Base-by-base conservation (phyloP, 2,888 invertebrate species). In the Drymonia ruficornis region DNA sequence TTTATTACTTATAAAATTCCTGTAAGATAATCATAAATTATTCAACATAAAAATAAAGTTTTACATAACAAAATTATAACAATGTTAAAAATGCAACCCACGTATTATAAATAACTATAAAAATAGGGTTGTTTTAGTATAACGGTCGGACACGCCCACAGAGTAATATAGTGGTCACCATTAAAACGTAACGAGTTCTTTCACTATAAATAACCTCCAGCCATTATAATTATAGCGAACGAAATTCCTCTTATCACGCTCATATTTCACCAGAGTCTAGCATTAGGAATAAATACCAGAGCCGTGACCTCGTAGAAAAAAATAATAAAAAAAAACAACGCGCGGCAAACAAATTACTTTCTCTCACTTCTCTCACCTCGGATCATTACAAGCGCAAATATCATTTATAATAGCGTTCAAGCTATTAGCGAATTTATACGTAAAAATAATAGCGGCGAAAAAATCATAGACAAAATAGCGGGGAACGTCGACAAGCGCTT, bases 161-260 rank as follows among this genome's bases (percentile, higher is more conserved):
- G 71, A 65, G 84, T 89, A 89, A 89, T 90, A 89, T 87, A 90
- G 88, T 88, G 86, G 89, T 89, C 83, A 89, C 82, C 87, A 88
- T 88, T 87, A 87, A 89, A 85, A 79, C 72, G 70, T 84, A 87
- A 86, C 86, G 87, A 87, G 84, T 85, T 81, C 79, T 76, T 83
- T 80, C 78, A 80, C 84, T 81, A 89, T 89, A 89, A 89, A 89
- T 88, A 85, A 87, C 84, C 76, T 60, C 70, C 72, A 72, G 74
- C 84, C 76, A 86, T 89, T 86, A 88, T 87, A 90, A 89, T 89
- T 89, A 90, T 81, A 76, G 80, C 81, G 80, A 83, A 88, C 85
- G 81, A 87, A 88, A 87, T 87, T 87, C 80, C 81, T 87, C 86
- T 88, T 89, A 90, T 88, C 89, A 83, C 83, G 85, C 78, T 80